Evolutionary conservation across 2,797 vertebrate genomes (phyloP).

Genomic region (Onychomys arenicola): DNA sequence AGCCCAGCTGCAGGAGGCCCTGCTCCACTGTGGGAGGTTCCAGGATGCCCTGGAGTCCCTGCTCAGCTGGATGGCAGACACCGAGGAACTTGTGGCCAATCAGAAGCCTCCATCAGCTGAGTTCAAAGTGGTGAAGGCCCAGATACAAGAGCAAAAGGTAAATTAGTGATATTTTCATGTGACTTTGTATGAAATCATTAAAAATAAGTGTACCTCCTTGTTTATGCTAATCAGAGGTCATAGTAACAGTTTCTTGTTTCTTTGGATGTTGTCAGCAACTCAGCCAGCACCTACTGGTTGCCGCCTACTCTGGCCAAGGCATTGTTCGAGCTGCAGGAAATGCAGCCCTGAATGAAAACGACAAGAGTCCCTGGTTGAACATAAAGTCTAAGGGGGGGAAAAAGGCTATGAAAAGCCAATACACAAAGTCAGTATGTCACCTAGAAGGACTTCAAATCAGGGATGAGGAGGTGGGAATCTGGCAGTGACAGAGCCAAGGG

Average conservation of each 20-base stretch:
- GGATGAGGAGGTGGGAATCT: neutral
- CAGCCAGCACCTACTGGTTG: neutral
- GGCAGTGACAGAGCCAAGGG: neutral
- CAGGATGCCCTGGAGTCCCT: constrained; percentile 98
- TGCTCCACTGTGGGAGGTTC: constrained; percentile 97
- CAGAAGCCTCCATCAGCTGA: constrained; percentile 98
- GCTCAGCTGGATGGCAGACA: constrained; percentile 98
- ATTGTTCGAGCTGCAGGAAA: neutral
- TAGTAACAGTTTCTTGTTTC: neutral
- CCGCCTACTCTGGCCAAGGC: neutral
- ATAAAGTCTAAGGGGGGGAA: neutral
- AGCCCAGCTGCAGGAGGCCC: constrained; percentile 96
- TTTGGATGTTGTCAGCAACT: constrained; percentile 22
- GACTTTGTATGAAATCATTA: neutral
- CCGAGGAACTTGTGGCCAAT: constrained; percentile 97
- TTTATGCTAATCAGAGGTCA: neutral
- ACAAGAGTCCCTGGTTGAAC: neutral
- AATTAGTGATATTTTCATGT: constrained; percentile 63
- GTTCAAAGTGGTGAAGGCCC: constrained; percentile 99
- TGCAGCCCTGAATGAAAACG: neutral
- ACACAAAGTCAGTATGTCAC: neutral
- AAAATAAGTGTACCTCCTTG: neutral
- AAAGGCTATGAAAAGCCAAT: neutral
- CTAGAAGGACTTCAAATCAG: neutral
- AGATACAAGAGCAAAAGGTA: constrained; percentile 99